phyloP scores from a whole-genome alignment of 2,888 invertebrate species.

The Ectemnius continuus region DNA sequence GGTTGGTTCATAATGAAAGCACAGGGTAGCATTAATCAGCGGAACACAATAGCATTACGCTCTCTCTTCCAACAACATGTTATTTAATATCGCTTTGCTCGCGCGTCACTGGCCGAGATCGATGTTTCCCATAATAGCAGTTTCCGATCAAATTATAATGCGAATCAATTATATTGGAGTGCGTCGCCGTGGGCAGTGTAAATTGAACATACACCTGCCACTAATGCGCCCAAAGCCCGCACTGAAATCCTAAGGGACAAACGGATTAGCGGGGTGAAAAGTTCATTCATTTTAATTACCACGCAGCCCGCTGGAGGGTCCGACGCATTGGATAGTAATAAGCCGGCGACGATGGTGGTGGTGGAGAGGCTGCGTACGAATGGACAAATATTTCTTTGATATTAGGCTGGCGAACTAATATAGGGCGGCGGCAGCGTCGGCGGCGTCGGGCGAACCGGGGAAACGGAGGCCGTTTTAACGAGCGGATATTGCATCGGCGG shows the following conservation, averaged over 20 bases:
- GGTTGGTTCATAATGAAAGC: neutral
- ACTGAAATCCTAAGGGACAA: neutral
- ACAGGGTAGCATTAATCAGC: neutral
- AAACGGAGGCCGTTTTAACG: neutral
- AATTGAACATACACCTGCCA: neutral
- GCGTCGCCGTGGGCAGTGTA: neutral
- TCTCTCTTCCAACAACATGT: neutral
- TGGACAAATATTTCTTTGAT: conserved; percentile 2
- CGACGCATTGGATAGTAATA: neutral
- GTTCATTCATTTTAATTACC: too few species aligned
- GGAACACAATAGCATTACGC: neutral
- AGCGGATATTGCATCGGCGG: conserved; percentile 8
- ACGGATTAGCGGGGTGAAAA: neutral
- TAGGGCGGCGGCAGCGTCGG: neutral
- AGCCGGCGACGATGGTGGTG: neutral
- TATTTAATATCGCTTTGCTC: neutral
- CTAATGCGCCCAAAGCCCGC: neutral
- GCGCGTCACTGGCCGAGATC: neutral
- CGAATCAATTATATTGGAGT: neutral
- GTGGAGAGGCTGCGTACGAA: neutral
- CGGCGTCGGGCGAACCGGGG: neutral
- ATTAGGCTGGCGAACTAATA: neutral
- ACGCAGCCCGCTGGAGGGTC: too few species aligned
- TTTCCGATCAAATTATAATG: neutral
- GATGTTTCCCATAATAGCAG: neutral